These are phyloP conservation scores for Poeciliopsis turneri DNA, from an alignment of 2,797 vertebrate species.

Conservation along the genomic window DNA sequence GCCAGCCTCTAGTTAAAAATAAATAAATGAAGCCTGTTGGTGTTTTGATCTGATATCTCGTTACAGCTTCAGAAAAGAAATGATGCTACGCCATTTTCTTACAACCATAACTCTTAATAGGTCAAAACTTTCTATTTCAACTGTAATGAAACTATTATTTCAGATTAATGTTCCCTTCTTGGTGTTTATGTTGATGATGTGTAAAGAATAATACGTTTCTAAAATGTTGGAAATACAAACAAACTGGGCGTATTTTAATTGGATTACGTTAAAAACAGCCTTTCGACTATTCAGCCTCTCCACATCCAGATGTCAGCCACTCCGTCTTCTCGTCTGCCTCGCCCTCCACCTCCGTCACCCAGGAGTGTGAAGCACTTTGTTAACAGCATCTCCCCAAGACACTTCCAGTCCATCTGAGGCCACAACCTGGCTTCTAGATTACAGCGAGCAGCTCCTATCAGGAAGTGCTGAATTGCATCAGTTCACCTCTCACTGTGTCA, in stretches of 20 bases:
- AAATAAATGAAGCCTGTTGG: background rate
- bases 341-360: background rate
- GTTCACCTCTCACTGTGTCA: background rate
- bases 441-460: background rate
- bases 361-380: background rate
- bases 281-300: background rate
- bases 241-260: background rate
- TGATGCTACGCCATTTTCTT: background rate
- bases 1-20: background rate
- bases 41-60: background rate
- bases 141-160: background rate
- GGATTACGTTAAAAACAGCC: background rate
- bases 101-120: background rate
- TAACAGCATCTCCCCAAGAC: slow-evolving; percentile 8
- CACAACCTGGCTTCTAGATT: slow-evolving; percentile 36
- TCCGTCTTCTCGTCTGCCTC: background rate
- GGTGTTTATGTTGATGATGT: background rate
- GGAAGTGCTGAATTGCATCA: background rate
- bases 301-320: background rate
- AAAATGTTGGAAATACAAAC: background rate
- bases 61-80: background rate
- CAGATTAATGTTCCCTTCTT: background rate
- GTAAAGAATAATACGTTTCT: background rate
- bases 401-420: slow-evolving; percentile 51
- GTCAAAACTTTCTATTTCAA: background rate